A percentile compares a stretch with the other conserved stretches of the same genome.
Conservation (phyloP, 2,797 vertebrate species). For the Phrynocephalus guinanensis region DNA sequence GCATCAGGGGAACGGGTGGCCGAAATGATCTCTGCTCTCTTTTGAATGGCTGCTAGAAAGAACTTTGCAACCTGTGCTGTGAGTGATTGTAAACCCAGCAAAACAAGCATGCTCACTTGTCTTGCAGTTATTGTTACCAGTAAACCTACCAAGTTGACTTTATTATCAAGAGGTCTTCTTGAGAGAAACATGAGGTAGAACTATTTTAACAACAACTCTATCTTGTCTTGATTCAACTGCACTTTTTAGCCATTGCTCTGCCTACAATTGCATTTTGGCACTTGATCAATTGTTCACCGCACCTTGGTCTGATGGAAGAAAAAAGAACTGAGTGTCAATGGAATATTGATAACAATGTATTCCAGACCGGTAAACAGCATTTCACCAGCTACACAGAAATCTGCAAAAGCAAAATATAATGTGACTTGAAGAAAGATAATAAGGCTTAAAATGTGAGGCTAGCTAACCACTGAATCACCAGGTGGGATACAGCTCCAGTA, state of each 20-base stretch:
- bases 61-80: no score
- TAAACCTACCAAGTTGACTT: not conserved
- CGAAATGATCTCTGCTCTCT: no score
- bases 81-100: not conserved
- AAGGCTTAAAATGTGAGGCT: not conserved
- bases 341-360: not conserved
- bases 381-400: not conserved
- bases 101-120: not conserved
- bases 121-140: not conserved
- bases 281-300: slow-evolving; percentile 1
- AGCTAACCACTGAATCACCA: not conserved
- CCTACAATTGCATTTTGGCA: not conserved
- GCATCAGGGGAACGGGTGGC: no score
- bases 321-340: not conserved
- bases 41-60: no score
- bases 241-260: not conserved
- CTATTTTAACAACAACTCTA: not conserved
- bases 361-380: not conserved
- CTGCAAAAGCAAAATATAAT: slow-evolving; percentile 21
- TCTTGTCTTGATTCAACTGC: not conserved
- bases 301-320: not conserved
- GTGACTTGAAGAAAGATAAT: not conserved
- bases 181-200: no score
- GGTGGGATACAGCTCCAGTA: not conserved
- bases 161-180: not conserved